Conservation (phyloP, 30 jellyfish, hydroid and myxozoan species). For the Euphysa ruthae region DNA sequence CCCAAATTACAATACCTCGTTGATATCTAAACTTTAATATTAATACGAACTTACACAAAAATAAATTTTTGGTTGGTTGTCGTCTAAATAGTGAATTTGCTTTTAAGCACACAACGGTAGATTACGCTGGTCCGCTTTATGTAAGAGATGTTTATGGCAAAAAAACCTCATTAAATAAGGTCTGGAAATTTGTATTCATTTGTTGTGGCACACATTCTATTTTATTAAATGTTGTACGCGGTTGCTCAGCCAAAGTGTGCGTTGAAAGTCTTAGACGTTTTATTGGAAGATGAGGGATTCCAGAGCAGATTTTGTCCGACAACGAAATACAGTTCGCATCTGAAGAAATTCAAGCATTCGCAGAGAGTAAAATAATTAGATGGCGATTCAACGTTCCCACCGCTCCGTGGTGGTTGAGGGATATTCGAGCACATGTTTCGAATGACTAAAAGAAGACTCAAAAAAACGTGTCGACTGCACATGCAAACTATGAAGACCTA, state of each 20-base stretch:
- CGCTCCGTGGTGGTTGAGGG: conserved; percentile 34
- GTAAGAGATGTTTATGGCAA: background rate
- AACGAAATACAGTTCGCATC: conserved; percentile 19
- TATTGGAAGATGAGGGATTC: conserved; percentile 11
- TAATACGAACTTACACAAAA: too few relatives aligned
- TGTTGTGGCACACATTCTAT: too few relatives aligned
- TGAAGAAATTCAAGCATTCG: background rate
- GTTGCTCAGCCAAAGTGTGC: background rate
- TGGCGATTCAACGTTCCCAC: conserved; percentile 28
- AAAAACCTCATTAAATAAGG: conserved; percentile 17
- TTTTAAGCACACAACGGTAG: conserved; percentile 5
- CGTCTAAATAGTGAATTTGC: conserved; percentile 25
- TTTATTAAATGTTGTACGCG: too few relatives aligned
- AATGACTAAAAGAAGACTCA: too few relatives aligned
- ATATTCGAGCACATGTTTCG: too few relatives aligned
- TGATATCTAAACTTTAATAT: too few relatives aligned
- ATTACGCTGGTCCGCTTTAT: too few relatives aligned
- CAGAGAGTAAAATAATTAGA: background rate
- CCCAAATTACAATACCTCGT: too few relatives aligned
- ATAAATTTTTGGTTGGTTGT: conserved; percentile 10
- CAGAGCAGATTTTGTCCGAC: background rate
- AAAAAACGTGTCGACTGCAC: too few relatives aligned
- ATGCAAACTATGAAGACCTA: too few relatives aligned
- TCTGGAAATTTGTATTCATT: conserved; percentile 15
- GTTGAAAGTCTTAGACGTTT: conserved; percentile 17